Evolutionary conservation across 1,140 invertebrate genomes (phyloP).

Genomic region (Mylabris phalerata): DNA sequence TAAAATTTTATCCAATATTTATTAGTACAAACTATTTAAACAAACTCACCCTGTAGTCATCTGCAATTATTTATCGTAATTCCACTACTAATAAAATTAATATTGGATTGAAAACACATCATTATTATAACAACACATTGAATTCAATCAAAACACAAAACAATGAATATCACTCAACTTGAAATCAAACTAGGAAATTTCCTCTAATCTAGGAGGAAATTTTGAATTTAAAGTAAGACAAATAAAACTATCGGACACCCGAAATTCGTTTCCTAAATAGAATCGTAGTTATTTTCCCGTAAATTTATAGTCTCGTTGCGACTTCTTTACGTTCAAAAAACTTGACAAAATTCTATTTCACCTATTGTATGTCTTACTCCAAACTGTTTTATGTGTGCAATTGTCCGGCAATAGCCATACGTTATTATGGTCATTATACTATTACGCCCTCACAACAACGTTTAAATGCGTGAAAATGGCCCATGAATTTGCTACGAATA

Average conservation of each 20-base stretch:
- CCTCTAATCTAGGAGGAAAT: too few species aligned
- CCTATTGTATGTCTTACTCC: conserved; percentile 28
- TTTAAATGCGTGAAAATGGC: conserved; percentile 38
- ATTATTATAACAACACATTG: conserved; percentile 28
- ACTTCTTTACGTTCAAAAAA: too few species aligned
- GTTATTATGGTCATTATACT: conserved; percentile 40
- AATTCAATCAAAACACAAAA: too few species aligned
- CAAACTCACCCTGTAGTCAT: conserved; percentile 35
- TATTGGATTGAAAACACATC: conserved; percentile 27
- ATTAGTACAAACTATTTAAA: background rate
- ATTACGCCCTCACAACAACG: conserved; percentile 38
- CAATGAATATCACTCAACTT: too few species aligned
- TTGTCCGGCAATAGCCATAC: conserved; percentile 35
- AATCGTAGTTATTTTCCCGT: too few species aligned
- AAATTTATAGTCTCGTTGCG: too few species aligned
- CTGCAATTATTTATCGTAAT: conserved; percentile 29
- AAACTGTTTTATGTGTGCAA: conserved; percentile 33
- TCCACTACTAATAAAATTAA: conserved; percentile 13
- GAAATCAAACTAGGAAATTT: background rate
- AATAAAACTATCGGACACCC: too few species aligned
- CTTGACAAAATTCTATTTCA: conserved; percentile 15
- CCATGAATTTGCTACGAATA: conserved; percentile 34
- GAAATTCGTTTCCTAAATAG: too few species aligned
- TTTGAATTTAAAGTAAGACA: too few species aligned
- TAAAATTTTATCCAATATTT: conserved; percentile 9